Evolutionary conservation across 2,113 vertebrate genomes (phyloP).

Genomic region (Salvelinus fontinalis): DNA sequence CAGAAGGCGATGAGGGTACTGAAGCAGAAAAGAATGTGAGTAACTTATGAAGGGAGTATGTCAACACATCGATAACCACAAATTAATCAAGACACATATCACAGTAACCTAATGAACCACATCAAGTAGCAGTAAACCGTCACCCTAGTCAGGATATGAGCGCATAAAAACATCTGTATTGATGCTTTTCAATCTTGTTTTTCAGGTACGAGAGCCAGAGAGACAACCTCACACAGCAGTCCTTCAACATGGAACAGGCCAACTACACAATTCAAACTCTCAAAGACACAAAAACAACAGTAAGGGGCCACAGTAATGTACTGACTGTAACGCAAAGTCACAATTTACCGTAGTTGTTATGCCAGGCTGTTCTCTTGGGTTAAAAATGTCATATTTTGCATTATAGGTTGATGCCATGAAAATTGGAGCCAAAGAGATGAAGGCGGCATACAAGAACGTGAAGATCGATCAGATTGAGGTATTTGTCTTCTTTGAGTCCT

Average conservation of each 20-base stretch:
- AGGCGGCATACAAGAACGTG: conserved; percentile 95
- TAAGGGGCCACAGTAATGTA: conserved; percentile 56
- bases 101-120: neutral
- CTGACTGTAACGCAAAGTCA: neutral
- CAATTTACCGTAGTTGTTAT: neutral
- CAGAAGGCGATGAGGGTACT: conserved; percentile 95
- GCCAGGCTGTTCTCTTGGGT: neutral
- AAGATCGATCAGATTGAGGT: conserved; percentile 98
- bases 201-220: conserved; percentile 94
- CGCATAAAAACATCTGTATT: neutral
- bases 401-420: conserved; percentile 97
- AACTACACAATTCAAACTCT: conserved; percentile 97
- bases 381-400: neutral
- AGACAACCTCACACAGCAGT: conserved; percentile 95
- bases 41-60: conserved; percentile 32
- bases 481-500: neutral
- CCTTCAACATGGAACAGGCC: conserved; percentile 99
- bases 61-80: neutral
- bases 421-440: conserved; percentile 96
- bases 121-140: neutral
- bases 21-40: conserved; percentile 98
- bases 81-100: neutral
- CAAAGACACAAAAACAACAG: conserved; percentile 98
- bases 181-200: neutral
- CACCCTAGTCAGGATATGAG: neutral